Conservation (phyloP, 2,888 invertebrate species). For the Phoronis australis region DNA sequence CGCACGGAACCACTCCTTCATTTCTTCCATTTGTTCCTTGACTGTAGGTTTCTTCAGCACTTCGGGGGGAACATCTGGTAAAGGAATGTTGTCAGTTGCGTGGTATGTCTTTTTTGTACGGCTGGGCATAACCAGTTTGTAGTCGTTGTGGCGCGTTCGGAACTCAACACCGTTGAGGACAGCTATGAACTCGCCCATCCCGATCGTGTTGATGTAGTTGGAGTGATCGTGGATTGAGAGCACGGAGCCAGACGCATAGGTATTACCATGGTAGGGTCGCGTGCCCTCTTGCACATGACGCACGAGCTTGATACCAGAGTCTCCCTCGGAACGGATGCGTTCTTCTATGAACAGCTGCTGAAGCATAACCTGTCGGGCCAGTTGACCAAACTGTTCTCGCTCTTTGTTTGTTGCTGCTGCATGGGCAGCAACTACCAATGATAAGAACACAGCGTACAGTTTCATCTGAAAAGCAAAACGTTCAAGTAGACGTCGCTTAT, state of each 20-base stretch:
- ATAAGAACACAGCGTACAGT: too few relatives aligned
- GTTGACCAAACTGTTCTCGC: too few relatives aligned
- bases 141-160: slow-evolving; percentile 43
- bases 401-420: too few relatives aligned
- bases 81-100: slow-evolving; percentile 19
- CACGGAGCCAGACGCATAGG: slow-evolving; percentile 13
- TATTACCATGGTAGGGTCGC: slow-evolving; percentile 17
- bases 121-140: slow-evolving; percentile 27
- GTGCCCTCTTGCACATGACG: slow-evolving; percentile 20
- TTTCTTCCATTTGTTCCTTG: slow-evolving; percentile 23
- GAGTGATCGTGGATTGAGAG: slow-evolving; percentile 29
- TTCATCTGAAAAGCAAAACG: too few relatives aligned
- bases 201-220: slow-evolving; percentile 19
- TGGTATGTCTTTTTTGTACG: slow-evolving; percentile 15
- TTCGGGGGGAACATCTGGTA: slow-evolving; percentile 28
- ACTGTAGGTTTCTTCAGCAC: slow-evolving; percentile 22
- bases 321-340: slow-evolving; percentile 18
- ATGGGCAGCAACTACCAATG: too few relatives aligned
- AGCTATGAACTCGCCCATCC: slow-evolving; percentile 28
- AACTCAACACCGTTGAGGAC: slow-evolving; percentile 35
- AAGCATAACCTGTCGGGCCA: slow-evolving; percentile 27
- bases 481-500: too few relatives aligned
- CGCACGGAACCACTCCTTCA: slow-evolving; percentile 27
- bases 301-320: slow-evolving; percentile 21
- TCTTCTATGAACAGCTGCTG: slow-evolving; percentile 27